phyloP scores from a whole-genome alignment of 2,888 invertebrate genomes.

The Timema cristinae region DNA sequence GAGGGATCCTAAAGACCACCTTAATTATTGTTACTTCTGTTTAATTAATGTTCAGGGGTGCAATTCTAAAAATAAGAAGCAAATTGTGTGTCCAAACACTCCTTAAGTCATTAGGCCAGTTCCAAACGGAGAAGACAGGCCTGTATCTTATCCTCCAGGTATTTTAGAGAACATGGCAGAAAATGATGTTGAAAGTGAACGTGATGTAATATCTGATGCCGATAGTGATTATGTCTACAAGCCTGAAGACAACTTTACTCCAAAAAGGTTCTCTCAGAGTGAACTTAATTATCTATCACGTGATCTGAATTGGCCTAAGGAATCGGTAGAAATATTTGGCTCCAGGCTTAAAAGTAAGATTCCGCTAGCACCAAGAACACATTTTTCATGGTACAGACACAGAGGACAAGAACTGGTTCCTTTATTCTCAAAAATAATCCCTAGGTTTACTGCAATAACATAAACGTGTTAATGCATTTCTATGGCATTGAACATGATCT shows the following conservation, averaged over 20 bases:
- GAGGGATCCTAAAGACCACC: neutral
- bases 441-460: no score
- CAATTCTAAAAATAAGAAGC: no score
- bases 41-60: slow-evolving; percentile 6
- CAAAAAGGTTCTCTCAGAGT: neutral
- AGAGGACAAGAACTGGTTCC: no score
- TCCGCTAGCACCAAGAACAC: no score
- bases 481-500: no score
- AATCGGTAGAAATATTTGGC: no score
- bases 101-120: slow-evolving; percentile 1
- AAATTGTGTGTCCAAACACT: neutral
- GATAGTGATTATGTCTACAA: neutral
- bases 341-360: no score
- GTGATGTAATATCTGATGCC: neutral
- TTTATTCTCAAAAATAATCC: no score
- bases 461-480: no score
- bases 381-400: no score
- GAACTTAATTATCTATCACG: neutral
- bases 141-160: slow-evolving; percentile 3
- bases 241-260: neutral
- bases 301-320: neutral
- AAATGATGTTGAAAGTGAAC: no score
- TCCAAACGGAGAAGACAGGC: neutral
- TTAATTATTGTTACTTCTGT: slow-evolving; percentile 7
- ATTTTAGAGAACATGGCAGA: no score